Evolutionary conservation across 2,113 vertebrate genomes (phyloP).

Genomic region (Malurus alboscapulatus): DNA sequence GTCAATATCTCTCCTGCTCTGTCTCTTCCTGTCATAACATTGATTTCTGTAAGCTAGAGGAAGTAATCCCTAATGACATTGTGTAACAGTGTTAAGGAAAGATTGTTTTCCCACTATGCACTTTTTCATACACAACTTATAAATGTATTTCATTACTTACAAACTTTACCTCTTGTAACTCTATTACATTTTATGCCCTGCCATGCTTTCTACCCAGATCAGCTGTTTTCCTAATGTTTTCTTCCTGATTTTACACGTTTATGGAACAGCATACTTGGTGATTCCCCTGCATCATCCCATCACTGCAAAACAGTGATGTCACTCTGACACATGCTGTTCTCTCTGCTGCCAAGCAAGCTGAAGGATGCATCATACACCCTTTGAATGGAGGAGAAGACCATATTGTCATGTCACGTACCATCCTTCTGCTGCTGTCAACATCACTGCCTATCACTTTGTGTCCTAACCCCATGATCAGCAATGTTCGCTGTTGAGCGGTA

Average conservation of each 20-base stretch:
- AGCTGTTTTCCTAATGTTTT: neutral
- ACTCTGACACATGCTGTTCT: neutral
- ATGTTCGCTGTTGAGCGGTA: fast-evolving
- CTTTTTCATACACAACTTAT: neutral
- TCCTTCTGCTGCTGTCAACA: neutral
- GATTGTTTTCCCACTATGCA: neutral
- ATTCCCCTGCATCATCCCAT: neutral
- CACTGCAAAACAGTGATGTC: neutral
- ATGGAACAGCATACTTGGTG: neutral
- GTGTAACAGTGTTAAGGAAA: neutral
- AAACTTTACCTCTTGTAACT: neutral
- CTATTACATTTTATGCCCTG: neutral
- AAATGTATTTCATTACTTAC: neutral
- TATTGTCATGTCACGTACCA: neutral
- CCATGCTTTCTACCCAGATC: neutral
- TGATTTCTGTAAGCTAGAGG: conserved; percentile 56
- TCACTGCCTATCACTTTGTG: neutral
- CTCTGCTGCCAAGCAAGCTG: neutral
- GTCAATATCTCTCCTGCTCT: conserved; percentile 49
- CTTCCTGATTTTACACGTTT: neutral
- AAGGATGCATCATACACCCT: neutral
- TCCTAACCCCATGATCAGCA: neutral
- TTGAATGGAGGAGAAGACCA: neutral
- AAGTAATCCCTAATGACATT: conserved; percentile 49
- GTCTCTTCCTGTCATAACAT: conserved; percentile 52